These are phyloP conservation scores for Lydus trimaculatus DNA, from an alignment of 2,888 invertebrate genomes.

Conservation along the genomic window DNA sequence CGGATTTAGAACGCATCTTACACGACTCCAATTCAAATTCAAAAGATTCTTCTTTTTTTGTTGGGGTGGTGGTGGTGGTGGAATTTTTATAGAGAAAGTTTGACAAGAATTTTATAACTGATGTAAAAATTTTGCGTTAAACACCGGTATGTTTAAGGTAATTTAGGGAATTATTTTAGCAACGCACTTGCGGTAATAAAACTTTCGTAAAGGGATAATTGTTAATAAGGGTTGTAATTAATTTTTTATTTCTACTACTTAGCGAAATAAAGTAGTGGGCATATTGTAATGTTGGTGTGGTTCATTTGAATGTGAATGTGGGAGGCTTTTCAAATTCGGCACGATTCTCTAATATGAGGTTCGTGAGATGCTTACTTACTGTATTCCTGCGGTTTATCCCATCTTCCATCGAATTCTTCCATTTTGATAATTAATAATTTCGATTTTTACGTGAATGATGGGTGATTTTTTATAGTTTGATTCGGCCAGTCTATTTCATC, in stretches of 20 bases:
- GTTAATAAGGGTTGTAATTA: conserved; percentile 12
- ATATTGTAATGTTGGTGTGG: conserved; percentile 19
- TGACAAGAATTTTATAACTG: conserved; percentile 6
- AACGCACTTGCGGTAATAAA: not conserved
- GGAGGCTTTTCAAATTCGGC: conserved; percentile 36
- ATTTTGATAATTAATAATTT: conserved; percentile 1
- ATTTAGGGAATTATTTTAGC: not conserved
- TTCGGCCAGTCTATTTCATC: conserved; percentile 3
- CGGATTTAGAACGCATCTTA: not conserved
- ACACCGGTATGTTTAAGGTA: not conserved
- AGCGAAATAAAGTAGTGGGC: conserved; percentile 13
- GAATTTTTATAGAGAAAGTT: not conserved
- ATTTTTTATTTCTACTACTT: conserved; percentile 11
- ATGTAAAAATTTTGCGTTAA: conserved; percentile 5
- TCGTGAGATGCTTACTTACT: conserved; percentile 43
- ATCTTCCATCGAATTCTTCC: not conserved
- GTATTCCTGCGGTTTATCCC: conserved; percentile 40
- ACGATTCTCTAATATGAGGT: conserved; percentile 45
- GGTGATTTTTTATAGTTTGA: not conserved
- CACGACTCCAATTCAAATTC: conserved; percentile 8
- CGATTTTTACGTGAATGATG: not conserved
- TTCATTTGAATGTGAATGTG: conserved; percentile 39
- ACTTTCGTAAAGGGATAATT: conserved; percentile 32
- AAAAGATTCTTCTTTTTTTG: not conserved
- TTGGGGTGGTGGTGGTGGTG: too few species aligned